phyloP scores from a whole-genome alignment of 30 jellyfish, hydroid and myxozoan genomes.

The Cassiopea xamachana region DNA sequence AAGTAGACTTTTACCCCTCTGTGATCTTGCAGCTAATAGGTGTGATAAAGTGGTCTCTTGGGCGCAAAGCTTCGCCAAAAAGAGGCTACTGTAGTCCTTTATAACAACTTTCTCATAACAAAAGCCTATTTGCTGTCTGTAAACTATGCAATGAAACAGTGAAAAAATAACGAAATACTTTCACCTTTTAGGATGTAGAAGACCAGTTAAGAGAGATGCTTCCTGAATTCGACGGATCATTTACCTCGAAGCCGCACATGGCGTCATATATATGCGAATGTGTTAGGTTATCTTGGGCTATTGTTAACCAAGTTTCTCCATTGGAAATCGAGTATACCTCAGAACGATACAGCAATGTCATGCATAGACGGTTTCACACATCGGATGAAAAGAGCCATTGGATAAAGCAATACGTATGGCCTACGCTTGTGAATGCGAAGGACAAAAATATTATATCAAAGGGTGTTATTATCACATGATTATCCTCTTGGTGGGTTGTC shows the following conservation, averaged over 20 bases:
- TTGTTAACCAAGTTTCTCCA: conserved; percentile 90
- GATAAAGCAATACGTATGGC: conserved; percentile 91
- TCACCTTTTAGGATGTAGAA: conserved; percentile 76
- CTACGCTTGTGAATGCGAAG: conserved; percentile 82
- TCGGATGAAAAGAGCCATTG: conserved; percentile 78
- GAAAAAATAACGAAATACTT: too few relatives aligned
- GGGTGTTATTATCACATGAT: conserved; percentile 92
- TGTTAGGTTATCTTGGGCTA: conserved; percentile 93
- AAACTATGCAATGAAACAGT: neutral
- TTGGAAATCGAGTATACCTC: conserved; percentile 88
- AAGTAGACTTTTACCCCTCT: too few relatives aligned
- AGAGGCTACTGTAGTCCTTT: neutral
- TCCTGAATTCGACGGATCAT: conserved; percentile 83
- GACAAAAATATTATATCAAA: conserved; percentile 76
- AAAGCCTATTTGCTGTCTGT: neutral
- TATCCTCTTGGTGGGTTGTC: neutral
- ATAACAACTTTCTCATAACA: neutral
- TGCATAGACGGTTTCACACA: conserved; percentile 89
- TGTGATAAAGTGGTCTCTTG: too few relatives aligned
- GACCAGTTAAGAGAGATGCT: conserved; percentile 85
- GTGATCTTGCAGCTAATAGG: too few relatives aligned
- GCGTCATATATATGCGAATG: conserved; percentile 88
- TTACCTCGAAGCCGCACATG: conserved; percentile 79
- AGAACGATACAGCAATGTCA: conserved; percentile 71
- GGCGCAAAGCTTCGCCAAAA: too few relatives aligned